Evolutionary conservation across 1,140 invertebrate genomes (phyloP).

Genomic region (Centruroides sculpturatus): DNA sequence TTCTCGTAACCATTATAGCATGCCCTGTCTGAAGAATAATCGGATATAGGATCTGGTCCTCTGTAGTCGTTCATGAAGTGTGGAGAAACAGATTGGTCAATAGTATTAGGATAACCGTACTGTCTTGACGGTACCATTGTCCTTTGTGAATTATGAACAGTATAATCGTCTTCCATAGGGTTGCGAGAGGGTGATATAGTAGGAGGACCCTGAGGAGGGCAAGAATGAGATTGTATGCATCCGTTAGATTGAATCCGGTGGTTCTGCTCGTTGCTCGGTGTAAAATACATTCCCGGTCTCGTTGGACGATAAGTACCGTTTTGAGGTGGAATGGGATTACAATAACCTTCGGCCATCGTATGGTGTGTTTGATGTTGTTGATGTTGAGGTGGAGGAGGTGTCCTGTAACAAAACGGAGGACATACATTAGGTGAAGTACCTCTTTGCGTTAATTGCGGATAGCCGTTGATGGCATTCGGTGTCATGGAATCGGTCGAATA

Average conservation of each 20-base stretch:
- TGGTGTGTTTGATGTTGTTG: constrained; percentile 2
- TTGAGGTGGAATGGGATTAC: neutral
- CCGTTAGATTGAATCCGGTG: neutral
- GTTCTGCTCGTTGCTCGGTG: neutral
- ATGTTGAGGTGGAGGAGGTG: constrained; percentile 4
- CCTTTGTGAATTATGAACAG: too few species aligned
- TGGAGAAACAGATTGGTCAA: neutral
- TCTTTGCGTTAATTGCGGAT: constrained; percentile 4
- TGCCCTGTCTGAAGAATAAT: too few species aligned
- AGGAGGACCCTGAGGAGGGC: constrained; percentile 1
- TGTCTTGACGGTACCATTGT: too few species aligned
- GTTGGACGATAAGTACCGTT: neutral
- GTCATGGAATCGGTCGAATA: constrained; percentile 7
- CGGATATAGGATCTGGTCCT: neutral
- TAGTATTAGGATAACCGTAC: too few species aligned
- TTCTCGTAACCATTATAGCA: too few species aligned
- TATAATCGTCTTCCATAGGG: too few species aligned
- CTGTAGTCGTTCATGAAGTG: neutral
- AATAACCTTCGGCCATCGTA: neutral
- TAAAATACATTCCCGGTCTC: constrained; percentile 3
- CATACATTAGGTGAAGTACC: constrained; percentile 5
- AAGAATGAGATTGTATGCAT: constrained; percentile 1
- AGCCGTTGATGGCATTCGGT: constrained; percentile 2
- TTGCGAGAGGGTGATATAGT: neutral
- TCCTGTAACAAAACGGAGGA: constrained; percentile 11